Percentiles rank a stretch among this genome's conserved stretches.
These are phyloP conservation scores for Chironomus tentans DNA, from an alignment of 2,888 invertebrate species.

Conservation along the genomic window DNA sequence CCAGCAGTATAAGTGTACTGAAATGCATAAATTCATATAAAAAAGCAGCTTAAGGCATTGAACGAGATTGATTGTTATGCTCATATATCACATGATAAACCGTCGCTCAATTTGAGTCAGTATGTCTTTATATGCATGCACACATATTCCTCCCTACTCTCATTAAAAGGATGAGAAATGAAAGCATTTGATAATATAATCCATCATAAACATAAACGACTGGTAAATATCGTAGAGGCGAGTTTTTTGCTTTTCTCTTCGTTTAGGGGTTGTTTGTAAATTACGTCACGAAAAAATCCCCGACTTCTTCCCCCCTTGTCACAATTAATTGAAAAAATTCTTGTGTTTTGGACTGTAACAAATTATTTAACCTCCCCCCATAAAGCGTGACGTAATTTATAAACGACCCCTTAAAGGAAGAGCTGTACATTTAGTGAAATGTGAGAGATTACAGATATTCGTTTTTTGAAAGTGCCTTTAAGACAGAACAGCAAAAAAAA, in stretches of 20 bases:
- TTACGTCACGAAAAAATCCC: too few species aligned
- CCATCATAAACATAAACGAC: neutral
- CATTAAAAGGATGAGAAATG: neutral
- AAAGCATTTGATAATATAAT: neutral
- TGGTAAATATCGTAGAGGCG: neutral
- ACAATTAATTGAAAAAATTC: too few species aligned
- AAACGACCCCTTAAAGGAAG: neutral
- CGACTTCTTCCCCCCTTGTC: too few species aligned
- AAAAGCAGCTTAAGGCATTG: neutral
- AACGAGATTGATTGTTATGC: slow-evolving; percentile 15
- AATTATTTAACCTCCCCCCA: too few species aligned
- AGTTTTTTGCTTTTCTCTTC: too few species aligned
- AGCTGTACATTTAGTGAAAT: neutral
- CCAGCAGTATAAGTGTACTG: too few species aligned
- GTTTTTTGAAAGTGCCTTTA: neutral
- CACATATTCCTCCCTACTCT: neutral
- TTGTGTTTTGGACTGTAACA: too few species aligned
- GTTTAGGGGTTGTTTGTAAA: too few species aligned
- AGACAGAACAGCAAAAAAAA: neutral
- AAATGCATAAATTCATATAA: neutral
- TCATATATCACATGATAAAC: neutral
- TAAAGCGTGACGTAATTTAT: too few species aligned
- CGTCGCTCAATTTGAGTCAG: neutral
- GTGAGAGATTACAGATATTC: neutral
- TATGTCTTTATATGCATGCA: neutral